phyloP scores from a whole-genome alignment of 2,797 vertebrate genomes.

The Lateolabrax maculatus region DNA sequence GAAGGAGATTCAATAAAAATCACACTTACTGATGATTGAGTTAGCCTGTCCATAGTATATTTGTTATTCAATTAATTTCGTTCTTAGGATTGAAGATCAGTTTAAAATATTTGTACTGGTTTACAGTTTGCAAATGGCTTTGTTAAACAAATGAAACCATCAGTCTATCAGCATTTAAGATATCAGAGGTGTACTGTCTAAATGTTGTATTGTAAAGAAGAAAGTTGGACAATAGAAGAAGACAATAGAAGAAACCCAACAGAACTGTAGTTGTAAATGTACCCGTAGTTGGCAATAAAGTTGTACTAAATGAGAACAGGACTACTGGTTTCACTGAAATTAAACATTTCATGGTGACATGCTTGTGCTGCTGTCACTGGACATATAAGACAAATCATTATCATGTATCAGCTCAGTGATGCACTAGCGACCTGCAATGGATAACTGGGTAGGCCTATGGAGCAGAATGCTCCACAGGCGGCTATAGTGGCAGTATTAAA shows the following conservation, averaged over 20 bases:
- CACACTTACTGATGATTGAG: neutral
- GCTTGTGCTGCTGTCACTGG: neutral
- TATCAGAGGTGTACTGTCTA: neutral
- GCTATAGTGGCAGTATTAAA: no score
- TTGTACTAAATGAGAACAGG: neutral
- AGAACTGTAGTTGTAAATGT: neutral
- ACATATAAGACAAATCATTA: neutral
- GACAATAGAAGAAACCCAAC: neutral
- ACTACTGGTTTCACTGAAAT: neutral
- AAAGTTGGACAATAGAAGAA: neutral
- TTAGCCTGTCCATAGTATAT: neutral
- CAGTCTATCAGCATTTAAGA: neutral
- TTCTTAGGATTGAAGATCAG: neutral
- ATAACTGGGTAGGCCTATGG: neutral
- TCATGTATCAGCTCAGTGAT: neutral
- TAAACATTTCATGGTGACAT: neutral
- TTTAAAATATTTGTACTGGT: no score
- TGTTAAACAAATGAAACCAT: no score
- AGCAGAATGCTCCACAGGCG: no score
- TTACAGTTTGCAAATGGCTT: no score
- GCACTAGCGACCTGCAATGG: neutral
- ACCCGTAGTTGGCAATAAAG: conserved; percentile 2
- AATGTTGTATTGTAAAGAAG: neutral
- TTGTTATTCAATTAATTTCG: neutral
- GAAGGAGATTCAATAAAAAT: conserved; percentile 29